Conservation (phyloP, 2,888 invertebrate genomes). For the Drosophila koepferae region DNA sequence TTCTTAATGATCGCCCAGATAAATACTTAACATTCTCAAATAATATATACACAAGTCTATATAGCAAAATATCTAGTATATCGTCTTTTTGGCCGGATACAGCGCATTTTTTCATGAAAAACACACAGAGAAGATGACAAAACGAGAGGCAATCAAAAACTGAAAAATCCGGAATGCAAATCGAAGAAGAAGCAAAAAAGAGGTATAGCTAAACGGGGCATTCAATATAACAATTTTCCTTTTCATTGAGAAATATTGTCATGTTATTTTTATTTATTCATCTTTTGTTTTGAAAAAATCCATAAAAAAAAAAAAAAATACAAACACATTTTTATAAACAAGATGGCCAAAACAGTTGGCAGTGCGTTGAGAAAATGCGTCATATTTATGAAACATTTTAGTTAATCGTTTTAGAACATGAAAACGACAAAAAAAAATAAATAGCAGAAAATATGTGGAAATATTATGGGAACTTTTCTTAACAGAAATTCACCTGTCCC, state of each 20-base stretch:
- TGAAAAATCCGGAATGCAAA: conserved; percentile 25
- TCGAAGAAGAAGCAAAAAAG: neutral
- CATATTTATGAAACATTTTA: conserved; percentile 39
- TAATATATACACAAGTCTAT: conserved; percentile 24
- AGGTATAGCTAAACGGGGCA: neutral
- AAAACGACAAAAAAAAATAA: conserved; percentile 14
- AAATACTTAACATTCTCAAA: conserved; percentile 52
- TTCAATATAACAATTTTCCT: conserved; percentile 23
- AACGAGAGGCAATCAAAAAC: conserved; percentile 43
- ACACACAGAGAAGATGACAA: conserved; percentile 49
- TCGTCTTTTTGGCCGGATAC: conserved; percentile 59
- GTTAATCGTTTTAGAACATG: conserved; percentile 45
- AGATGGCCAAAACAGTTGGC: conserved; percentile 29
- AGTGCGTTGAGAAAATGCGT: conserved; percentile 24
- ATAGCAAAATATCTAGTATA: conserved; percentile 14
- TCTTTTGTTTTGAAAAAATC: conserved; percentile 55
- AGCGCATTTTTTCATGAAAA: conserved; percentile 70
- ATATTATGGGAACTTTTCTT: conserved; percentile 4
- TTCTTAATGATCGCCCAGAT: conserved; percentile 48
- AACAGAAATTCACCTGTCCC: conserved; percentile 49
- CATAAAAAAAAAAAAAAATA: conserved; percentile 46
- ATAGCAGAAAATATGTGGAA: neutral
- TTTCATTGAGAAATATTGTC: conserved; percentile 72
- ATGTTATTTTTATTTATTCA: conserved; percentile 26
- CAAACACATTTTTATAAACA: conserved; percentile 36